A percentile compares a stretch with the other conserved stretches of the same genome.
These are phyloP conservation scores for Leptonema lineaticorne DNA, from an alignment of 1,140 invertebrate genomes.

Conservation along the genomic window DNA sequence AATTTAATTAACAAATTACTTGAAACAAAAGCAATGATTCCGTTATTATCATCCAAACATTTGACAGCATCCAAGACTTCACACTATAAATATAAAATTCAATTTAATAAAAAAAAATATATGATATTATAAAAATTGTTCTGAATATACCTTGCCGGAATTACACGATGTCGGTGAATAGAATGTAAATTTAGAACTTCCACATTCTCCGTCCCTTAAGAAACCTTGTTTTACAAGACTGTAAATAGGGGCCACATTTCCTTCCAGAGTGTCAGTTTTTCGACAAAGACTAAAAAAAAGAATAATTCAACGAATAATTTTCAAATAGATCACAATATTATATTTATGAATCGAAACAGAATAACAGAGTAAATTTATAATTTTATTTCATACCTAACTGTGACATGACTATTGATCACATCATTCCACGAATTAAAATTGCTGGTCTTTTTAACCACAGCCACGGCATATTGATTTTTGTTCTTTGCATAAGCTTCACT, in stretches of 20 bases:
- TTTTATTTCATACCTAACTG: too few species aligned
- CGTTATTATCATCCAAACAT: slow-evolving; percentile 48
- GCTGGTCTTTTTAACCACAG: slow-evolving; percentile 49
- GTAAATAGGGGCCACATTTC: slow-evolving; percentile 48
- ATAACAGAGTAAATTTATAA: too few species aligned
- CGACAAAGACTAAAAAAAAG: slow-evolving; percentile 48
- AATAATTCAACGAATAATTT: neutral
- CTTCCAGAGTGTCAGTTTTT: slow-evolving; percentile 48
- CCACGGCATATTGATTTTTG: slow-evolving; percentile 50
- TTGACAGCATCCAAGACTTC: slow-evolving; percentile 44
- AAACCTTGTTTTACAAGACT: slow-evolving; percentile 50
- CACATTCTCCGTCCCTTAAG: slow-evolving; percentile 36
- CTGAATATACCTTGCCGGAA: neutral
- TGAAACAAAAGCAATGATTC: slow-evolving; percentile 51
- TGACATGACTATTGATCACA: too few species aligned
- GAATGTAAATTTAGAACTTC: neutral
- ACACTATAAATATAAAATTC: slow-evolving; percentile 4
- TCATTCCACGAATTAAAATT: slow-evolving; percentile 47
- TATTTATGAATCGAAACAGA: neutral
- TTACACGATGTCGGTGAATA: slow-evolving; percentile 7
- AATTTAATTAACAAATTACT: slow-evolving; percentile 43
- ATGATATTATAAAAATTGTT: too few species aligned
- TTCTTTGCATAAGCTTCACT: slow-evolving; percentile 51
- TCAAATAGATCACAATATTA: neutral
- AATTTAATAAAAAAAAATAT: neutral